Conservation (phyloP, 2,113 vertebrate genomes). For the Patagioenas fasciata region DNA sequence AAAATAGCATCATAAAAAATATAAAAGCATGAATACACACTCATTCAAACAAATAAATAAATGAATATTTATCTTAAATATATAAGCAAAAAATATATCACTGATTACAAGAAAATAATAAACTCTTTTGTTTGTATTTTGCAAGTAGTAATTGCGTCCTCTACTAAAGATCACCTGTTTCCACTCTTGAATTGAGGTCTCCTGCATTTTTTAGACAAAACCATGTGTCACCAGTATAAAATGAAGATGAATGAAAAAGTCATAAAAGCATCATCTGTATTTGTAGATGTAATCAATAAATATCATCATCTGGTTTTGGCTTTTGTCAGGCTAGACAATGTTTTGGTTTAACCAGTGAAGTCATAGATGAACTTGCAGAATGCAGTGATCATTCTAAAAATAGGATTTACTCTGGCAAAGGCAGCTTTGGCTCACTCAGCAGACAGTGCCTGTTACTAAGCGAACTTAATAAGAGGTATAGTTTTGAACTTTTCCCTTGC, state of each 20-base stretch:
- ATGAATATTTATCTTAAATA: background rate
- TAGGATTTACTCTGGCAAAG: constrained; percentile 12
- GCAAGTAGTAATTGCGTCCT: background rate
- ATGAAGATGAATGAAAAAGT: background rate
- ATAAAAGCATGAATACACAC: background rate
- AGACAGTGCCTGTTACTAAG: background rate
- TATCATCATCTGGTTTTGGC: background rate
- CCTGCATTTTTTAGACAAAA: background rate
- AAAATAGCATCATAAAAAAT: background rate
- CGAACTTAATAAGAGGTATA: background rate
- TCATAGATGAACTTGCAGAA: background rate
- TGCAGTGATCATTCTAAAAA: constrained; percentile 20
- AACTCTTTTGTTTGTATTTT: background rate
- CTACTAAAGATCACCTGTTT: background rate
- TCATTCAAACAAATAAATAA: background rate
- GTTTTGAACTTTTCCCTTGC: background rate
- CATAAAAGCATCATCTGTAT: background rate
- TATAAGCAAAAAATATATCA: fast-evolving
- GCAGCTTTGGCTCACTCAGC: background rate
- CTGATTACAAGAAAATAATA: background rate
- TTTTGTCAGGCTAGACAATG: background rate
- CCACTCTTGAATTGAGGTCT: background rate
- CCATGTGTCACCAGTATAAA: background rate
- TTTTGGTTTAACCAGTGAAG: constrained; percentile 11
- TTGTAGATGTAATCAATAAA: background rate